These are phyloP conservation scores for Acleris laterana DNA, from an alignment of 2,888 invertebrate species.

Conservation along the genomic window DNA sequence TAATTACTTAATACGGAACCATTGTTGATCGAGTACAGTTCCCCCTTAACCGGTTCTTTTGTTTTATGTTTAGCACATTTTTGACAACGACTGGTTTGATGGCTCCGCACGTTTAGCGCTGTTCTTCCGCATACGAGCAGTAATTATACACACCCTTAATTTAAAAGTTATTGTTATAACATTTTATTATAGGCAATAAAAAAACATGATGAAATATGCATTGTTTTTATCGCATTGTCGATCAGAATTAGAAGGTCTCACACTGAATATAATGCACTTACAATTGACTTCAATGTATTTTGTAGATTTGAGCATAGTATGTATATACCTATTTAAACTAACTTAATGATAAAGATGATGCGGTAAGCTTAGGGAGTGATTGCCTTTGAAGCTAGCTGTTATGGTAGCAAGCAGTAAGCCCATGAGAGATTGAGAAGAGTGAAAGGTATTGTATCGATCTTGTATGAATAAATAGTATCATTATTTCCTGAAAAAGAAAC, in stretches of 20 bases:
- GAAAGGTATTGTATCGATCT: no score
- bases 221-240: not conserved
- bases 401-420: no score
- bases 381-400: no score
- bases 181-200: not conserved
- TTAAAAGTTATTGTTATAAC: not conserved
- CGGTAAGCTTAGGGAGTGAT: no score
- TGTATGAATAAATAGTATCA: no score
- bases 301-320: no score
- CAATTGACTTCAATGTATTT: no score
- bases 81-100: constrained; percentile 36
- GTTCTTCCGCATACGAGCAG: constrained; percentile 25
- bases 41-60: constrained; percentile 32
- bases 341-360: no score
- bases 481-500: no score
- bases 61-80: constrained; percentile 35
- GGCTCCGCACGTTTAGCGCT: constrained; percentile 30
- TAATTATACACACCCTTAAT: constrained; percentile 20
- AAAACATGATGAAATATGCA: constrained; percentile 1
- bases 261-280: no score
- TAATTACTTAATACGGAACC: constrained; percentile 19
- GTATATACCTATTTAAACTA: no score
- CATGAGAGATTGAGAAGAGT: no score
- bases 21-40: not conserved
- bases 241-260: not conserved